Conservation (phyloP, 2,888 invertebrate species). For the Platycheirus albimanus region DNA sequence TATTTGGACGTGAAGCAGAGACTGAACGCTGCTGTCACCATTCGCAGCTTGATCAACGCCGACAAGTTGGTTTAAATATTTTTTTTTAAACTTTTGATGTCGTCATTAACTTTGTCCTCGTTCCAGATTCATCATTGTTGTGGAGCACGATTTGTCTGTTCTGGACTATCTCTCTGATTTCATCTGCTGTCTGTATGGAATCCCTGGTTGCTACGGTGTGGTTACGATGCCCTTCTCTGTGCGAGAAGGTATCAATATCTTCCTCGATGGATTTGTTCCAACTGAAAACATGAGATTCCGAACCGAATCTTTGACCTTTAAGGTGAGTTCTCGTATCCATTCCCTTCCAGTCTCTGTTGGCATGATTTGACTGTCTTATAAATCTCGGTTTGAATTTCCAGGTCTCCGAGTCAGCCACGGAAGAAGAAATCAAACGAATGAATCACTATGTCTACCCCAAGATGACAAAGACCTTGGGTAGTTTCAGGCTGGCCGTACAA, state of each 20-base stretch:
- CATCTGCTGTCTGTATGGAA: conserved; percentile 98
- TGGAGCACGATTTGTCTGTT: conserved; percentile 99
- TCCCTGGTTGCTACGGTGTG: conserved; percentile 99
- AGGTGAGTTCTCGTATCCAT: conserved; percentile 83
- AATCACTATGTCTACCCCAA: conserved; percentile 97
- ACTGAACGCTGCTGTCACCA: conserved; percentile 97
- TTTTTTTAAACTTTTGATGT: neutral
- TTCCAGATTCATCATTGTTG: conserved; percentile 97
- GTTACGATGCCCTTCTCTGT: conserved; percentile 99
- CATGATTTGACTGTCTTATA: no score
- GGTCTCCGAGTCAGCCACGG: conserved; percentile 98
- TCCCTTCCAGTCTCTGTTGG: no score
- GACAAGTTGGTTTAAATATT: conserved; percentile 88
- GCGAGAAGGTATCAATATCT: conserved; percentile 99
- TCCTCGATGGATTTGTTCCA: conserved; percentile 99
- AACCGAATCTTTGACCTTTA: conserved; percentile 97
- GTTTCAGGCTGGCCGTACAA: conserved; percentile 90
- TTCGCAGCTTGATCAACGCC: conserved; percentile 94
- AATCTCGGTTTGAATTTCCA: conserved; percentile 58
- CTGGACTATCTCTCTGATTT: conserved; percentile 99
- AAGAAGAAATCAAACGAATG: conserved; percentile 98
- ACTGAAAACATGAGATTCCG: conserved; percentile 99
- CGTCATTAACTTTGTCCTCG: conserved; percentile 50
- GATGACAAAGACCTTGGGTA: conserved; percentile 92
- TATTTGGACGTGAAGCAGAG: conserved; percentile 99